Percentiles rank a stretch among this genome's conserved stretches.
Evolutionary conservation across 2,797 vertebrate species (phyloP).

Genomic region (Schizopygopsis malacanthus): DNA sequence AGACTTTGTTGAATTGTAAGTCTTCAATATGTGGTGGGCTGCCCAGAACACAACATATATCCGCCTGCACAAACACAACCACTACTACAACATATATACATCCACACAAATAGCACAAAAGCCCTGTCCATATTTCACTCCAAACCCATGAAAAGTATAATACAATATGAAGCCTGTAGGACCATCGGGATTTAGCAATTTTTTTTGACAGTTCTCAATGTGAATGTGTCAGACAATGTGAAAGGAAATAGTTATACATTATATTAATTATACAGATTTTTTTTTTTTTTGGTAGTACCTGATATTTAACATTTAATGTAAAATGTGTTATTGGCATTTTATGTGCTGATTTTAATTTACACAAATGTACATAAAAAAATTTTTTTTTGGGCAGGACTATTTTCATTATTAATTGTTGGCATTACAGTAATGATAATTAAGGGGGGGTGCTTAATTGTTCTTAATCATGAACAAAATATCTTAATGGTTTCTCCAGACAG

Average conservation of each 20-base stretch:
- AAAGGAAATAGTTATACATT: not conserved
- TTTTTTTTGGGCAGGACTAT: not conserved
- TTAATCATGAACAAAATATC: not conserved
- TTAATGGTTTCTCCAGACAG: conserved; percentile 12
- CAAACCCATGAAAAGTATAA: not conserved
- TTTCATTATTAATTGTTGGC: not conserved
- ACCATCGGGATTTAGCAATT: not conserved
- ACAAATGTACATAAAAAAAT: not conserved
- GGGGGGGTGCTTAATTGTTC: not conserved
- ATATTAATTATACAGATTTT: not conserved
- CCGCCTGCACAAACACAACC: not conserved
- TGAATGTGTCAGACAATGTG: too few relatives aligned
- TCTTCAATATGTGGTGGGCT: conserved; percentile 1
- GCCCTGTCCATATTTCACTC: not conserved
- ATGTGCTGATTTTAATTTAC: not conserved
- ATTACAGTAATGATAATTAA: not conserved
- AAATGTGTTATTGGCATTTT: not conserved
- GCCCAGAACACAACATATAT: conserved; percentile 9
- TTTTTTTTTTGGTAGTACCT: not conserved
- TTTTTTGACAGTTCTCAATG: not conserved
- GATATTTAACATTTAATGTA: not conserved
- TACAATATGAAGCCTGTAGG: not conserved
- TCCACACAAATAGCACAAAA: conserved; percentile 1
- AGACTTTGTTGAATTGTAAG: conserved; percentile 7
- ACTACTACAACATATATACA: not conserved